Percentiles rank a stretch among this genome's conserved stretches.
phyloP scores from a whole-genome alignment of 2,888 invertebrate genomes.

The Meloe dianella region DNA sequence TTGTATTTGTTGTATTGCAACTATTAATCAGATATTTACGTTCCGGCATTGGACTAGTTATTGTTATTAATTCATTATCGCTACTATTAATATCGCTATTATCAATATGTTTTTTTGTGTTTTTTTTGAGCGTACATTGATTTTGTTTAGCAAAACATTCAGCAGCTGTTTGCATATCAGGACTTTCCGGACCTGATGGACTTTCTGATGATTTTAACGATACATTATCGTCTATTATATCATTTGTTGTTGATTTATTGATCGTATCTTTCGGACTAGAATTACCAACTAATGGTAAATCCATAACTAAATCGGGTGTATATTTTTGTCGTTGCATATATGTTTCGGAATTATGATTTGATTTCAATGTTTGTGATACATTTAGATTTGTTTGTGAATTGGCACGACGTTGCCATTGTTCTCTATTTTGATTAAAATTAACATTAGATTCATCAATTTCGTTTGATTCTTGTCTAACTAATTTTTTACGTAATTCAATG shows the following conservation, averaged over 20 bases:
- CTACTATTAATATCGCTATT: constrained; percentile 35
- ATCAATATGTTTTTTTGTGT: constrained; percentile 61
- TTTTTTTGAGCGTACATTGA: constrained; percentile 79
- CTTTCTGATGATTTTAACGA: constrained; percentile 45
- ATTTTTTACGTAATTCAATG: constrained; percentile 32
- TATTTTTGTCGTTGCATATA: constrained; percentile 61
- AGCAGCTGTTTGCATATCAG: constrained; percentile 75
- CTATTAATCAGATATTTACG: constrained; percentile 51
- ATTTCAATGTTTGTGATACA: constrained; percentile 50
- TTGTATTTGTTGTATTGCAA: constrained; percentile 43
- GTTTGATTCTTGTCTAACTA: constrained; percentile 34
- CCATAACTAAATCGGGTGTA: constrained; percentile 84
- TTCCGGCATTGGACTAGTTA: constrained; percentile 54
- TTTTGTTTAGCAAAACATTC: constrained; percentile 81
- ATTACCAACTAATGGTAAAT: constrained; percentile 69
- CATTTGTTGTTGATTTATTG: constrained; percentile 51
- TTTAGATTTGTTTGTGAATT: constrained; percentile 61
- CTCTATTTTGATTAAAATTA: constrained; percentile 62
- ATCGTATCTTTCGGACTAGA: constrained; percentile 54
- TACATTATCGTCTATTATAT: constrained; percentile 42
- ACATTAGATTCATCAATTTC: constrained; percentile 59
- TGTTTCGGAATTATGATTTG: constrained; percentile 57
- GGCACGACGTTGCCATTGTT: constrained; percentile 68
- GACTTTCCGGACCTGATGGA: constrained; percentile 62
- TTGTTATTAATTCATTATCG: constrained; percentile 46